Evolutionary conservation across 2,797 vertebrate genomes (phyloP).

Genomic region (Artibeus jamaicensis): DNA sequence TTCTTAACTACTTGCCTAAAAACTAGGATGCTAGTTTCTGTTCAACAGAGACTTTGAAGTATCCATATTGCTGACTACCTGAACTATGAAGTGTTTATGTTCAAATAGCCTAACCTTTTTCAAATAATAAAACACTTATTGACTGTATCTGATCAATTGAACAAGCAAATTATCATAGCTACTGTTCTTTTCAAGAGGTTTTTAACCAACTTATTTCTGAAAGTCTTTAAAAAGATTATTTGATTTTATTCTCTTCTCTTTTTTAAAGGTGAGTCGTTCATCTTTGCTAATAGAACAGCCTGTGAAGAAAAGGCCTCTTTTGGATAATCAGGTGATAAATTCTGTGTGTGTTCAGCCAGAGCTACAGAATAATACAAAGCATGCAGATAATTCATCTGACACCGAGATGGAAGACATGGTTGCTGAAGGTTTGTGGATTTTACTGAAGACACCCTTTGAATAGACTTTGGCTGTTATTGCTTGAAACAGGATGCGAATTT

Average conservation of each 20-base stretch:
- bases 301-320: slow-evolving; percentile 83
- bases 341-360: slow-evolving; percentile 85
- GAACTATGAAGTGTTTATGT: background rate
- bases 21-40: background rate
- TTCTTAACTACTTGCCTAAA: background rate
- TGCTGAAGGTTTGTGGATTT: slow-evolving; percentile 85
- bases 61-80: background rate
- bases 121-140: background rate
- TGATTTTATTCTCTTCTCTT: slow-evolving; percentile 55
- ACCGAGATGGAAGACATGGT: slow-evolving; percentile 90
- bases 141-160: background rate
- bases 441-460: background rate
- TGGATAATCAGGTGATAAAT: slow-evolving; percentile 87
- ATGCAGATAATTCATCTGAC: slow-evolving; percentile 89
- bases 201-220: slow-evolving; percentile 32
- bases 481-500: slow-evolving; percentile 5
- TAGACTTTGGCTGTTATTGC: background rate
- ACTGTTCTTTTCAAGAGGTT: background rate
- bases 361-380: slow-evolving; percentile 85
- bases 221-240: slow-evolving; percentile 46
- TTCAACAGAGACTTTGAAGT: background rate
- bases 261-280: slow-evolving; percentile 93
- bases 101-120: background rate
- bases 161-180: slow-evolving; percentile 14
- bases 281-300: slow-evolving; percentile 91